Conservation (phyloP, 2,113 vertebrate species). For the Rhinolophus ferrumequinum region DNA sequence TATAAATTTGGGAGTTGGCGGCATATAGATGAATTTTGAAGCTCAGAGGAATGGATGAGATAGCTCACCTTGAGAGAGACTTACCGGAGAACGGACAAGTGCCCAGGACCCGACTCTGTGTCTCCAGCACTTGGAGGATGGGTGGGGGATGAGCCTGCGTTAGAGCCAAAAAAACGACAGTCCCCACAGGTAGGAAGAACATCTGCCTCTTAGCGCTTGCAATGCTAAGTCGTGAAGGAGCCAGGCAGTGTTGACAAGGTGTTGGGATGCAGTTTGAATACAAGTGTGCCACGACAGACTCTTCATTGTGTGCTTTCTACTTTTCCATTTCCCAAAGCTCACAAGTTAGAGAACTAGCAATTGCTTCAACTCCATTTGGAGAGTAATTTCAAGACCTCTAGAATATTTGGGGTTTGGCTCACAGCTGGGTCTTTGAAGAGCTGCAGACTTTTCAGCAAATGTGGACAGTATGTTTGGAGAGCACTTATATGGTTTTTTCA, state of each 20-base stretch:
- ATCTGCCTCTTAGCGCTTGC: background rate
- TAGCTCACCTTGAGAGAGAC: background rate
- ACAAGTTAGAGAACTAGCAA: background rate
- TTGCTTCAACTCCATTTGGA: background rate
- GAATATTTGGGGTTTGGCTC: background rate
- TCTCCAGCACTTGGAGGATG: no score
- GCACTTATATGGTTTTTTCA: background rate
- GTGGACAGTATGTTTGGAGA: background rate
- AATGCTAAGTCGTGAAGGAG: background rate
- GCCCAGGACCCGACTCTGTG: rapidly evolving
- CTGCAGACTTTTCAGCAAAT: background rate
- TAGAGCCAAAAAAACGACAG: rapidly evolving
- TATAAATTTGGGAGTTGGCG: background rate
- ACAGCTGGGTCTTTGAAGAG: background rate
- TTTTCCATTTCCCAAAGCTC: background rate
- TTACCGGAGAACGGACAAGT: background rate
- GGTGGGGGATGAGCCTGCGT: background rate
- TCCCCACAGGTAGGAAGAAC: background rate
- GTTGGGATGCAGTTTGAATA: background rate
- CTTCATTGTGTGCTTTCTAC: rapidly evolving
- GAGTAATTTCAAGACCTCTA: background rate
- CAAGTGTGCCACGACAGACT: rapidly evolving
- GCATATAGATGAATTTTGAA: background rate
- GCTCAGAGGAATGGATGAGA: background rate
- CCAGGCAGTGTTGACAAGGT: background rate